Evolutionary conservation across 1,140 invertebrate species (phyloP).

Genomic region (Nomia melanderi): DNA sequence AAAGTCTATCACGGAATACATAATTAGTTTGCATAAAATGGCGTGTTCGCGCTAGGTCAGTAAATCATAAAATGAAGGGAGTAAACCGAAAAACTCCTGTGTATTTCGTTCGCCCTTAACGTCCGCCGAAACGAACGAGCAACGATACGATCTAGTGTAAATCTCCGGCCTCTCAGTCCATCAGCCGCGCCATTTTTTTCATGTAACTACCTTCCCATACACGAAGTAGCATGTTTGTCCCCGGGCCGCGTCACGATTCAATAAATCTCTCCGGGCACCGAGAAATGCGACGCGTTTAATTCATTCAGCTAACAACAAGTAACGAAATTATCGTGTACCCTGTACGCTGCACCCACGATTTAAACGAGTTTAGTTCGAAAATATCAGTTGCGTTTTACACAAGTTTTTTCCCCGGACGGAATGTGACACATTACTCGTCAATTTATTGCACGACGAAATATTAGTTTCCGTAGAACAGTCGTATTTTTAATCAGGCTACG

Average conservation of each 20-base stretch:
- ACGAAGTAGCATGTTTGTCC: slow-evolving; percentile 12
- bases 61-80: background rate
- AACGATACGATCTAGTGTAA: background rate
- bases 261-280: slow-evolving; percentile 13
- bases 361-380: slow-evolving; percentile 51
- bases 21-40: no score
- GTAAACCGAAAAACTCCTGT: background rate
- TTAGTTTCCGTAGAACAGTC: background rate
- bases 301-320: slow-evolving; percentile 37
- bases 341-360: slow-evolving; percentile 30
- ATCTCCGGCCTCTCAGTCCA: slow-evolving; percentile 8
- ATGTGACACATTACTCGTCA: slow-evolving; percentile 1
- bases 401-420: background rate
- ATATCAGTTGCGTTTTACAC: slow-evolving; percentile 43
- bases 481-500: background rate
- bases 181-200: background rate
- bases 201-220: background rate
- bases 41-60: background rate
- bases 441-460: slow-evolving; percentile 33
- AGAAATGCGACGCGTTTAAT: slow-evolving; percentile 26
- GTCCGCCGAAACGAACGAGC: background rate
- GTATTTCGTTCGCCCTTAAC: background rate
- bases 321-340: slow-evolving; percentile 20
- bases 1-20: no score
- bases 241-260: background rate